These are phyloP conservation scores for Prorops nasuta DNA, from an alignment of 1,140 invertebrate species.

Conservation along the genomic window DNA sequence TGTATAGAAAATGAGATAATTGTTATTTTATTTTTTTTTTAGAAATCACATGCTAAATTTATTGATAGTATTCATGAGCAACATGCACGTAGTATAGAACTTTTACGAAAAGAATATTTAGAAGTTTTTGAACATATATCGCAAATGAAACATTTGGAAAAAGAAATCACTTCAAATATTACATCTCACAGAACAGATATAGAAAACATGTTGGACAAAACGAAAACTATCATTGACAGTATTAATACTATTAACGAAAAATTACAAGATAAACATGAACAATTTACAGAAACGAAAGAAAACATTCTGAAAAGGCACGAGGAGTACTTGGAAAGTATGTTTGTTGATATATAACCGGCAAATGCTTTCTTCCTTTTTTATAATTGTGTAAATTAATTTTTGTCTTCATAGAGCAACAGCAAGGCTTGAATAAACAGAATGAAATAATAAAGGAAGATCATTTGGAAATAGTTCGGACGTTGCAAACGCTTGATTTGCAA, in stretches of 20 bases:
- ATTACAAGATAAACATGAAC: constrained; percentile 30
- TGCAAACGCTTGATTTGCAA: constrained; percentile 35
- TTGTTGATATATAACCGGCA: neutral
- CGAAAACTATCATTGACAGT: constrained; percentile 29
- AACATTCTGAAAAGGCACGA: constrained; percentile 37
- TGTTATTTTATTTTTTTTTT: constrained; percentile 13
- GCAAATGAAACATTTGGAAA: constrained; percentile 42
- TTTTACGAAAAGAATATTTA: constrained; percentile 42
- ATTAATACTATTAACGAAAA: constrained; percentile 34
- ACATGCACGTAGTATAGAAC: constrained; percentile 37
- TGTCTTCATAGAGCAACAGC: constrained; percentile 33
- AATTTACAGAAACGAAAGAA: constrained; percentile 27
- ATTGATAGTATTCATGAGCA: constrained; percentile 39
- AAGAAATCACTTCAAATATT: constrained; percentile 37
- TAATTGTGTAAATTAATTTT: constrained; percentile 2
- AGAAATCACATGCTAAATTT: constrained; percentile 35
- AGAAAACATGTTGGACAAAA: constrained; percentile 38
- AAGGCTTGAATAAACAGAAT: constrained; percentile 37
- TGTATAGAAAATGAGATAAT: neutral
- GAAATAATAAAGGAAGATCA: constrained; percentile 30
- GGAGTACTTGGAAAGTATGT: constrained; percentile 40
- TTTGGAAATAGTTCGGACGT: constrained; percentile 33
- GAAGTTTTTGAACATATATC: constrained; percentile 45
- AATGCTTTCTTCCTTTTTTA: neutral
- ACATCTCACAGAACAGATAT: constrained; percentile 36